These are phyloP conservation scores for Osmerus eperlanus DNA, from an alignment of 2,113 vertebrate genomes.

Conservation along the genomic window DNA sequence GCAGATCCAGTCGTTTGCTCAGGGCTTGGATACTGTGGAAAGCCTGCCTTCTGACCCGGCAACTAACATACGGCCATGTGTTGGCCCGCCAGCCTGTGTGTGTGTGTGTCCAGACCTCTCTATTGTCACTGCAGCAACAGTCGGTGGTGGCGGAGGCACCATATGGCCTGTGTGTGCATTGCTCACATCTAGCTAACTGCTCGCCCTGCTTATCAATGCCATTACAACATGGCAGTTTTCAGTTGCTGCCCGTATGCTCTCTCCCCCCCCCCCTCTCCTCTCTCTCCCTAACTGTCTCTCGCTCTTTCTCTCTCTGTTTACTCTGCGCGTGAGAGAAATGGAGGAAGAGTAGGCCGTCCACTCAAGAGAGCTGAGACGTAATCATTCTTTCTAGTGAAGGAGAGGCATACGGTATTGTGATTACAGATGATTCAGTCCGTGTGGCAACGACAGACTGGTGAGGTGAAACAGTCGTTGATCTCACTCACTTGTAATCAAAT, in stretches of 20 bases:
- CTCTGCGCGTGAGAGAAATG: not conserved
- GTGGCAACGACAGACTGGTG: too few species aligned
- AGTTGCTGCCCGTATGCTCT: constrained; percentile 47
- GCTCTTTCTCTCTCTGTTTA: constrained; percentile 39
- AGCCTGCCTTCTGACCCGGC: constrained; percentile 45
- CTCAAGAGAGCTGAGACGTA: not conserved
- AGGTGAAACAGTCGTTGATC: too few species aligned
- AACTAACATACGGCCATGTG: constrained; percentile 80
- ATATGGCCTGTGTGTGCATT: constrained; percentile 94
- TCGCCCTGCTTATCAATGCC: constrained; percentile 83
- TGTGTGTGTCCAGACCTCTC: constrained; percentile 72
- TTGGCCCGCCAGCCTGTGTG: constrained; percentile 67
- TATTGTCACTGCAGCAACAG: constrained; percentile 95
- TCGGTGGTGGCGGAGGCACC: constrained; percentile 87
- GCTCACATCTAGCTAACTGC: constrained; percentile 84
- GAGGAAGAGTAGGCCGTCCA: not conserved
- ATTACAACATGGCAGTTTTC: constrained; percentile 81
- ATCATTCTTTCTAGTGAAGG: too few species aligned
- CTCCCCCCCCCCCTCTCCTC: constrained; percentile 33
- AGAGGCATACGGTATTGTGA: too few species aligned
- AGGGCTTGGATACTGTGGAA: constrained; percentile 62
- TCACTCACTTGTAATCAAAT: too few species aligned
- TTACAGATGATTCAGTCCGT: too few species aligned
- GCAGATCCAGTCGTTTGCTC: constrained; percentile 79
- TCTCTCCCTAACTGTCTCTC: constrained; percentile 1